These are phyloP conservation scores for Yoshiicerus persimilis DNA, from an alignment of 1,140 invertebrate species.

Conservation along the genomic window DNA sequence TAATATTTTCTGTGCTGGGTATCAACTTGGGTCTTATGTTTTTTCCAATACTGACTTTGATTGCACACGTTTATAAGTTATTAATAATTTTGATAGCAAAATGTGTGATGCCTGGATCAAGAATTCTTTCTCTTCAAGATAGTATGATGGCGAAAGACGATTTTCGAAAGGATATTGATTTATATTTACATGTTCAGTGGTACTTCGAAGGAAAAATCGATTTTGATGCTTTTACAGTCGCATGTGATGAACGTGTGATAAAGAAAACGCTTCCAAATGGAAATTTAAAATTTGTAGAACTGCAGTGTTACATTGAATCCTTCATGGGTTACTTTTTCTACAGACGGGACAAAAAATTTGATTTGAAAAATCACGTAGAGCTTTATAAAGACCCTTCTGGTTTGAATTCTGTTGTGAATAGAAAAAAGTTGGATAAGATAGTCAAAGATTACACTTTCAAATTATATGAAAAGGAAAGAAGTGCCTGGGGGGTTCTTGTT, in stretches of 20 bases:
- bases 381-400: background rate
- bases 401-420: background rate
- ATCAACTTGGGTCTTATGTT: background rate
- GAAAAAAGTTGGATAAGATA: too few relatives aligned
- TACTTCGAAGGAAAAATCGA: background rate
- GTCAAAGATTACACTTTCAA: too few relatives aligned
- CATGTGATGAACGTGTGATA: background rate
- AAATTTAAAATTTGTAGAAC: background rate
- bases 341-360: background rate
- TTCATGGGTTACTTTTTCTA: background rate
- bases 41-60: background rate
- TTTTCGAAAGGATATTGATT: background rate
- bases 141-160: background rate
- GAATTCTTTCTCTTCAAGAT: background rate
- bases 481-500: too few relatives aligned
- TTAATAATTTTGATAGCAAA: background rate
- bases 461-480: too few relatives aligned
- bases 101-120: background rate
- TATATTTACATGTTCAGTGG: background rate
- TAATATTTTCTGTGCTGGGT: background rate
- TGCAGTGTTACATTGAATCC: background rate
- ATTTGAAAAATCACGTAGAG: background rate
- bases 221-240: background rate
- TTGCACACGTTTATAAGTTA: background rate
- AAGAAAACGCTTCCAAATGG: background rate